A percentile compares a stretch with the other conserved stretches of the same genome.
Conservation (phyloP, 1,140 invertebrate genomes). For the Papilio aristodemus region DNA sequence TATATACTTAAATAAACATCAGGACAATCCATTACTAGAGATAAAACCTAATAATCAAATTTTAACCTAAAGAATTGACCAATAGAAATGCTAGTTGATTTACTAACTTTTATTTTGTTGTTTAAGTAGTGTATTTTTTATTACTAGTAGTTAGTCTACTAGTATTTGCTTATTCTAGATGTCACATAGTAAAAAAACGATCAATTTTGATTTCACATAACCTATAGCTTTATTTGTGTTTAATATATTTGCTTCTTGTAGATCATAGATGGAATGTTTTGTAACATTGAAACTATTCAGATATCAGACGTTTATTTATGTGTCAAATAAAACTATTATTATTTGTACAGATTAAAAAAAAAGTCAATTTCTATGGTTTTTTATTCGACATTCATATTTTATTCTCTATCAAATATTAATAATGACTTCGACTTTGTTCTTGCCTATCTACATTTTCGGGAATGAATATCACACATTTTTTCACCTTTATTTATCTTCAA, state of each 20-base stretch:
- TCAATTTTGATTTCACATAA: background rate
- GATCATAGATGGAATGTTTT: background rate
- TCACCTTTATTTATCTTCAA: background rate
- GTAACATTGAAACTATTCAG: background rate
- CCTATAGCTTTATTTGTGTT: background rate
- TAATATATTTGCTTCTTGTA: background rate
- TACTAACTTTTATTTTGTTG: background rate
- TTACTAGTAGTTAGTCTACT: constrained; percentile 1
- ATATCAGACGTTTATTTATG: constrained; percentile 16
- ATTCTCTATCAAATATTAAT: too few species aligned
- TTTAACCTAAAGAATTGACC: background rate
- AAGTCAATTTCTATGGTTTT: too few species aligned
- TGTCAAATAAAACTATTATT: too few species aligned
- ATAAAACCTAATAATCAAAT: background rate
- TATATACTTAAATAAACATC: too few species aligned
- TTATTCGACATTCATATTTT: too few species aligned
- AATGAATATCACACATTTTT: background rate
- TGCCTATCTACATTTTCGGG: too few species aligned
- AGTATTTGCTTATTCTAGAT: background rate
- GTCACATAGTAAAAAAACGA: background rate
- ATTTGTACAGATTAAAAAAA: too few species aligned
- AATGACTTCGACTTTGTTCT: too few species aligned
- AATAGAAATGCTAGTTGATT: background rate
- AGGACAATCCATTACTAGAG: too few species aligned
- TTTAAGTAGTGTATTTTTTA: background rate